phyloP scores from a whole-genome alignment of 2,888 invertebrate species.

The Petrolisthes cinctipes region DNA sequence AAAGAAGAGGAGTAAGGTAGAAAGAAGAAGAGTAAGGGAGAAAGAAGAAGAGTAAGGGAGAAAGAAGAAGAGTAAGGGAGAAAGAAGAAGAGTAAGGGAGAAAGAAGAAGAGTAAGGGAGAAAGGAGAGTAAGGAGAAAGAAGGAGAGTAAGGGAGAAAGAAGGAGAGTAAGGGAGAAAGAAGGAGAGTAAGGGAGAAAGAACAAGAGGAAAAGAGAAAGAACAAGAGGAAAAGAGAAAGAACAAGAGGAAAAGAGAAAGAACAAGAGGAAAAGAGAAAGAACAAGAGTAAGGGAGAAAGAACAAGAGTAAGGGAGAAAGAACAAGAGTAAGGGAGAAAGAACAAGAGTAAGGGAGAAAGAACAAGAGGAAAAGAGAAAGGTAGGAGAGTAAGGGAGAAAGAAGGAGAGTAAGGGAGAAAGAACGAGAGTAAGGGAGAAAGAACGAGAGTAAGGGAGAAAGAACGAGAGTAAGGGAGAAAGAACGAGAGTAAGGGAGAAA shows the following conservation, averaged over 20 bases:
- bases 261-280: not conserved
- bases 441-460: not conserved
- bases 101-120: no score
- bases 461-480: not conserved
- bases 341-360: not conserved
- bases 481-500: not conserved
- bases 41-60: no score
- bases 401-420: not conserved
- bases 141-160: no score
- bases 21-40: no score
- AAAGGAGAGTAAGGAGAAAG: no score
- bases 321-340: not conserved
- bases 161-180: no score
- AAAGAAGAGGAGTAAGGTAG: no score
- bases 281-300: no score
- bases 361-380: no score
- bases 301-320: not conserved
- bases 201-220: not conserved
- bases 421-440: not conserved
- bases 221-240: not conserved
- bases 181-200: no score
- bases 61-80: no score
- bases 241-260: not conserved
- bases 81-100: no score
- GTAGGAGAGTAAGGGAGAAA: not conserved